Base-by-base conservation (phyloP, 2,113 vertebrate genomes). In the Ceratotherium simum region DNA sequence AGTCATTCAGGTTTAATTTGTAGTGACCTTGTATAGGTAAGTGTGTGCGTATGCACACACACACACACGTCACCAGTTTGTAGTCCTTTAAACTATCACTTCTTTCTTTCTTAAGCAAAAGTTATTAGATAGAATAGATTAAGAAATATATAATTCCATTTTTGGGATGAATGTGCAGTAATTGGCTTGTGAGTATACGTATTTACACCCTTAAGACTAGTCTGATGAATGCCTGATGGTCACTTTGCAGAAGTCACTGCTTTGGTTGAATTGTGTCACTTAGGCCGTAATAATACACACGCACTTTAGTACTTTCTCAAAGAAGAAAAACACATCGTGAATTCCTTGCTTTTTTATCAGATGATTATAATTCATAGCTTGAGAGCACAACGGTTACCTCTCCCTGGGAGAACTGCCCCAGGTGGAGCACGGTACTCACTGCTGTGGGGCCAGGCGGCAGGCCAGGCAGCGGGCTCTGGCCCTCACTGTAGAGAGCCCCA, bases 381-480 rank as follows among this genome's bases (percentile, higher is more conserved):
- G 29, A 85, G 84, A 73, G 58, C 60, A 42, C 31, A 73, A 31
- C 1, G 4, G 33, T 69, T 75, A 1, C 13, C 23, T 62, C 13
- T 36, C 21, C 8, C 0, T 42, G 17, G 23, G 39, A 79, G 31
- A 31, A 18, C 5, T 6, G 23, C 9, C 36, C 9, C 8, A 20
- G 16, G 29, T 3, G 3, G 9, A 64, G 23, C 3, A 0, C 4
- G 39, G 31, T 14, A 25, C 2, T 46, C 17, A 1, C 36, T 13
- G 42, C 12, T 4, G 33, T 1, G 6, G 6, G 33, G 67, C 33
- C 17, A 6, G 18, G 54, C 12, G 0, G 23, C 42, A n/a, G 23
- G 39, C 25, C 2, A 0, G 29, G 2, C 51, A 2, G 0, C 5
- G 5, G 16, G 23, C 72, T 78, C 51, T 5, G 33, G 29, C 21